Conservation (phyloP, 2,888 invertebrate species). For the Drosophila anomelani region DNA sequence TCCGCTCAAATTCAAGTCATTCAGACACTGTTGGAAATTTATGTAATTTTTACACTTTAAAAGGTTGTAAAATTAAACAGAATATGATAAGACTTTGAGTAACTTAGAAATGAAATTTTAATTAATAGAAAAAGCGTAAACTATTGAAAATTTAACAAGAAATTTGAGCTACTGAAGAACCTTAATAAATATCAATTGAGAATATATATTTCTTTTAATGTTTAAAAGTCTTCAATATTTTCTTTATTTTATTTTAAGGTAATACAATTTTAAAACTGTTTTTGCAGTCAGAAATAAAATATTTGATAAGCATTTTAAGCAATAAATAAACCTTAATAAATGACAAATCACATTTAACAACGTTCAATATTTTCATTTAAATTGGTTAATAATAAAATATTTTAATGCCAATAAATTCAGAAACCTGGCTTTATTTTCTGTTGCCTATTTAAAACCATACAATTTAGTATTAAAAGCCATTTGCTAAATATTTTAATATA, state of each 20-base stretch:
- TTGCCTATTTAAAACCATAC: too few species aligned
- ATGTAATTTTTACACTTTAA: background rate
- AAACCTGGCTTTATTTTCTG: too few species aligned
- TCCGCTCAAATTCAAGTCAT: conserved; percentile 3
- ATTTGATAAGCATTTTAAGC: too few species aligned
- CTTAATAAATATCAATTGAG: background rate
- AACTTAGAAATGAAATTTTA: background rate
- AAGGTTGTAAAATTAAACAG: background rate
- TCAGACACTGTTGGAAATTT: background rate
- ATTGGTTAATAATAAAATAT: too few species aligned
- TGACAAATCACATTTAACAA: too few species aligned
- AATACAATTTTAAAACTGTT: background rate
- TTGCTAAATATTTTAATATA: too few species aligned
- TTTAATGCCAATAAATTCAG: too few species aligned
- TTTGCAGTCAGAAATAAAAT: background rate
- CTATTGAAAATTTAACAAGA: background rate
- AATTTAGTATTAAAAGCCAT: too few species aligned
- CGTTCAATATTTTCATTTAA: too few species aligned
- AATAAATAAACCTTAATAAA: background rate
- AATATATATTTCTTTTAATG: background rate
- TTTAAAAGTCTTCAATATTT: background rate
- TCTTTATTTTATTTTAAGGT: too few species aligned
- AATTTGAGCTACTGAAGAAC: background rate
- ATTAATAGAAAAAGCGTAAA: background rate
- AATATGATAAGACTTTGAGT: background rate